phyloP scores from a whole-genome alignment of 2,113 vertebrate genomes.

The Mormoops blainvillei region DNA sequence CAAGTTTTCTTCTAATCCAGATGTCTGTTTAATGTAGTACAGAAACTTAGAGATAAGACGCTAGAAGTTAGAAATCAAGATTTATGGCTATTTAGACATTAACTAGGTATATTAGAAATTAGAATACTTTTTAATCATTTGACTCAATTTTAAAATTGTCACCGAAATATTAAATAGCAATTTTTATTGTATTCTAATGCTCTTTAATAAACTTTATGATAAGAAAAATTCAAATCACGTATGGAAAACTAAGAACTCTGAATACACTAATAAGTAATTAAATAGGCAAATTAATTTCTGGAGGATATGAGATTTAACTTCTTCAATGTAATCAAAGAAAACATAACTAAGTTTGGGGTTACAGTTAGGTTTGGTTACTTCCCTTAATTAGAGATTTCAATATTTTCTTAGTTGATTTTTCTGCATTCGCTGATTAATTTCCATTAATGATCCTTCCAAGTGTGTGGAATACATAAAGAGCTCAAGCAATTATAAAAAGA shows the following conservation, averaged over 20 bases:
- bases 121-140: background rate
- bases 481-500: too few relatives aligned
- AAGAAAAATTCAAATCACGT: background rate
- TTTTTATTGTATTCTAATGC: background rate
- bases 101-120: background rate
- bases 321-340: background rate
- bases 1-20: background rate
- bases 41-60: background rate
- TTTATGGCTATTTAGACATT: background rate
- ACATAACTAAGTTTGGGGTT: background rate
- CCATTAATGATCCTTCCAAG: background rate
- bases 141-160: background rate
- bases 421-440: background rate
- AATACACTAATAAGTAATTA: conserved; percentile 33
- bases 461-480: background rate
- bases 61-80: background rate
- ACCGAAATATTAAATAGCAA: background rate
- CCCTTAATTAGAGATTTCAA: background rate
- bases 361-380: background rate
- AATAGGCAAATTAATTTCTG: background rate
- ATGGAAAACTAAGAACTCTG: conserved; percentile 20
- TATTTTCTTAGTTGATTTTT: background rate
- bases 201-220: conserved; percentile 4
- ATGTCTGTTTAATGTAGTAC: background rate
- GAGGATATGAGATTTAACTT: background rate